Conservation (phyloP, 2,113 vertebrate species). For the Micronycteris hirsuta region DNA sequence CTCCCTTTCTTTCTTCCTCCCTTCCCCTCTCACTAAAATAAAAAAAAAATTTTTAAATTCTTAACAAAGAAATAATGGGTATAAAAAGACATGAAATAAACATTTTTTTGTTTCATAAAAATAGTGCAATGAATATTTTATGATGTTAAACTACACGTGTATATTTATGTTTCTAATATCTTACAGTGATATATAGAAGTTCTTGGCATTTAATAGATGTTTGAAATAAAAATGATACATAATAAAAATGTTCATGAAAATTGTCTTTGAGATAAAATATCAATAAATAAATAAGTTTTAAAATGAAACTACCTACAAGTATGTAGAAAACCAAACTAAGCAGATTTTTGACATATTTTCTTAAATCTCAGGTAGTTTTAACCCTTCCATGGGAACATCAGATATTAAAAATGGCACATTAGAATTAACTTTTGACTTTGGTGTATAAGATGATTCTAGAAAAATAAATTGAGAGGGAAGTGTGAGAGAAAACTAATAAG, state of each 20-base stretch:
- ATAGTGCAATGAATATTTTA: neutral
- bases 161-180: slow-evolving; percentile 8
- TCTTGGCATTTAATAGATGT: neutral
- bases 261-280: slow-evolving; percentile 7
- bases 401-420: neutral
- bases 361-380: slow-evolving; percentile 9
- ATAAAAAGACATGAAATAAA: neutral
- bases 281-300: neutral
- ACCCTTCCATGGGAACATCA: neutral
- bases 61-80: neutral
- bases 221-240: slow-evolving; percentile 20
- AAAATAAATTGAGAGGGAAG: neutral
- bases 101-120: slow-evolving; percentile 13
- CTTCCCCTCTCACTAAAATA: too few relatives aligned
- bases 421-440: slow-evolving; percentile 23
- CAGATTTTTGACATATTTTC: neutral
- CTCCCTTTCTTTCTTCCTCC: too few relatives aligned
- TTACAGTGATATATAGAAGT: neutral
- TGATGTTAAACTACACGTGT: neutral
- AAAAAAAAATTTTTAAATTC: neutral
- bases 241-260: slow-evolving; percentile 15
- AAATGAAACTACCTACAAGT: neutral
- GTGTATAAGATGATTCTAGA: neutral
- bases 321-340: neutral
- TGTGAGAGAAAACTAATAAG: neutral